Evolutionary conservation across 1,140 invertebrate genomes (phyloP).

Genomic region (Cheumatopsyche charites): DNA sequence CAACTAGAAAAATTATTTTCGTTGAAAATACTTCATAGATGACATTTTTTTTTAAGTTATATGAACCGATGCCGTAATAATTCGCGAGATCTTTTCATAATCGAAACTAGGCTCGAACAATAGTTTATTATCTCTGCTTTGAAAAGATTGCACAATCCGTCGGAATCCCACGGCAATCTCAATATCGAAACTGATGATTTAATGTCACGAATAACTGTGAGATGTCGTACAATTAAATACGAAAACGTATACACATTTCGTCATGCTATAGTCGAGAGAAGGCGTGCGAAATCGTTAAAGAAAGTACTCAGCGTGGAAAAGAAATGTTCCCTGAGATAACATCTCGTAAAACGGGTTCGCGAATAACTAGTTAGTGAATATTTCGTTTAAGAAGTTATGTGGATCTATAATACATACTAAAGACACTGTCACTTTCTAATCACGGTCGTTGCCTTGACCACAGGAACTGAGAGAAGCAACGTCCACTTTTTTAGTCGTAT

Average conservation of each 20-base stretch:
- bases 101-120: no score
- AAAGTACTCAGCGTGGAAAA: neutral
- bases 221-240: neutral
- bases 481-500: neutral
- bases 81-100: no score
- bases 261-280: neutral
- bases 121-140: no score
- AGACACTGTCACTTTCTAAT: constrained; percentile 42
- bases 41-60: no score
- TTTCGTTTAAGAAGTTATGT: constrained; percentile 24
- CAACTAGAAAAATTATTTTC: no score
- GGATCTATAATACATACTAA: no score
- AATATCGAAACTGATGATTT: no score
- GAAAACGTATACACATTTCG: neutral
- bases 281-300: constrained; percentile 3
- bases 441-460: constrained; percentile 40
- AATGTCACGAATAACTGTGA: neutral
- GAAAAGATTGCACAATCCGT: no score
- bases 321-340: constrained; percentile 7
- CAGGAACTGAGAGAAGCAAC: constrained; percentile 28
- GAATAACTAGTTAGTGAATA: constrained; percentile 1
- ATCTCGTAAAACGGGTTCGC: constrained; percentile 15
- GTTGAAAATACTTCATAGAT: no score
- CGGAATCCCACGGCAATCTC: no score
- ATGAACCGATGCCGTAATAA: no score